Evolutionary conservation across 2,113 vertebrate species (phyloP), one percentile per base, ranked within the genome.

Genomic region (Alectura lathami): DNA sequence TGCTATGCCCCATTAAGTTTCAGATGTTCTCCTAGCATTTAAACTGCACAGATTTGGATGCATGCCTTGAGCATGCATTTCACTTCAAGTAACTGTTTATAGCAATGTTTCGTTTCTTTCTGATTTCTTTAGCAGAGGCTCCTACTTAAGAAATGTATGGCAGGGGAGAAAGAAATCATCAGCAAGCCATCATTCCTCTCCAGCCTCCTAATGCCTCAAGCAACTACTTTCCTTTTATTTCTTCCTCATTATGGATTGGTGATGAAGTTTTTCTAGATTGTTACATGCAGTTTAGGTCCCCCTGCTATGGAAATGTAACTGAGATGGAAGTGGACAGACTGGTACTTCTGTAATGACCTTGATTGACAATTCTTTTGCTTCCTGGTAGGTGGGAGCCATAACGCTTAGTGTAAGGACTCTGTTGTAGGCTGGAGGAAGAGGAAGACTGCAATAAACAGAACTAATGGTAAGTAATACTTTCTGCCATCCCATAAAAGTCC

Each of bases 321-420:
- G 87, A 89, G 53, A 59, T 89, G 70, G 63, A 90, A 96, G 63
- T 82, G 62, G 51, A 80, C 13, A 62, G 53, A 12, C 66, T 92
- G 73, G 23, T 91, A 48, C 51, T 78, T 85, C 36, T 73, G 26
- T 88, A 66, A 88, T 95, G 45, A 95, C 78, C 63, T 78, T 96
- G 66, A 96, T 18, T 97, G 96, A 97, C 74, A 93, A 96, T 96
- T 97, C 79, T 97, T 97, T 97, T 97, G 96, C 95, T 97, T 97
- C 95, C 94, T 96, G 96, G 93, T 97, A 97, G 97, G 97, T 97
- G 97, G 91, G 94, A 97, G 91, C 93, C 90, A 0, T 96, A 96
- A 94, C 51, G 23, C 89, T 96, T 97, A 97, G 94, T 96, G 57
- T 97, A 97, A 97, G 96, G 90, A 96, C 91, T 96, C 91, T 96